Conservation (phyloP, 2,113 vertebrate genomes). For the Heliornis fulica region DNA sequence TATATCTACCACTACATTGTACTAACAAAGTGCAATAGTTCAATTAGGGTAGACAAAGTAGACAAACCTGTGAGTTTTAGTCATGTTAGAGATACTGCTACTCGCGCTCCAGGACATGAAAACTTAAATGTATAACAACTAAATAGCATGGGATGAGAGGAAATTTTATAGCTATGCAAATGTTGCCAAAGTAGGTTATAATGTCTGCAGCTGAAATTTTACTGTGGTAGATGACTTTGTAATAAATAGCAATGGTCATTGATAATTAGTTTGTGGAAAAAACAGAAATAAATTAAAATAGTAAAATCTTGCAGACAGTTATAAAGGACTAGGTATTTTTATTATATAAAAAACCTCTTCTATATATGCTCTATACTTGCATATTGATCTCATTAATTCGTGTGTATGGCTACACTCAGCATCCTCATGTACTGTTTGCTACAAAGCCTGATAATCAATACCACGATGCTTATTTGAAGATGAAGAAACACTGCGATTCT, state of each 20-base stretch:
- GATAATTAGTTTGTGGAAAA: not conserved
- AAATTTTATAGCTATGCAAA: not conserved
- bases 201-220: not conserved
- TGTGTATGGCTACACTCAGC: not conserved
- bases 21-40: not conserved
- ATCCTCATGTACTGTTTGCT: not conserved
- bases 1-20: no score
- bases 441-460: not conserved
- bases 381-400: not conserved
- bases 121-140: rapidly evolving
- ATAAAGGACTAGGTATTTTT: not conserved
- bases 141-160: not conserved
- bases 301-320: not conserved
- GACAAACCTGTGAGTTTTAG: not conserved
- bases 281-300: not conserved
- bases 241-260: not conserved
- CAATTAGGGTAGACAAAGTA: not conserved
- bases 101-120: not conserved
- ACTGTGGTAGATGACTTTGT: not conserved
- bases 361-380: not conserved
- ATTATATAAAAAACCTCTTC: not conserved
- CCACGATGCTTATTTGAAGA: not conserved
- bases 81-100: not conserved
- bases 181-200: not conserved
- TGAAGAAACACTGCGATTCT: not conserved